phyloP scores from a whole-genome alignment of 2,797 vertebrate species.

The Chelonia mydas region DNA sequence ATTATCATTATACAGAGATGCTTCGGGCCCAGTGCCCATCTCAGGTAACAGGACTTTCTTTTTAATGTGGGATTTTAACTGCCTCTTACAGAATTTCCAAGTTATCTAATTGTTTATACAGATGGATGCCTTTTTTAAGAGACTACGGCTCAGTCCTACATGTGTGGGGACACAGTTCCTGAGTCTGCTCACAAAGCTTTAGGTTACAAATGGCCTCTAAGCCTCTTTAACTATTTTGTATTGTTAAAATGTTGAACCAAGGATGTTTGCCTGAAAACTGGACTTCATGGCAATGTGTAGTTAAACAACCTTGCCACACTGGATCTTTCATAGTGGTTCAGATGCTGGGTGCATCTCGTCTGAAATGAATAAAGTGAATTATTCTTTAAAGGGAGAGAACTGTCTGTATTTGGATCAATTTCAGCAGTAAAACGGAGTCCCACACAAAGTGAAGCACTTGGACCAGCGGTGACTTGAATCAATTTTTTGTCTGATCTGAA shows the following conservation, averaged over 20 bases:
- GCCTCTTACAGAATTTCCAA: background rate
- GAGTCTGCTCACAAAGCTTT: background rate
- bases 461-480: background rate
- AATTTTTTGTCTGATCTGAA: background rate
- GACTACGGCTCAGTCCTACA: background rate
- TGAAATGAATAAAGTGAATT: background rate
- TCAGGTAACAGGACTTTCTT: constrained; percentile 69
- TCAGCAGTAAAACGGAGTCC: background rate
- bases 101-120: background rate
- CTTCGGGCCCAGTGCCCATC: constrained; percentile 70
- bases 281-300: background rate
- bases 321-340: background rate
- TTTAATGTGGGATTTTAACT: background rate
- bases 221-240: background rate
- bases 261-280: background rate
- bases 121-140: background rate
- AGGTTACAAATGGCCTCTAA: background rate
- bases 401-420: background rate
- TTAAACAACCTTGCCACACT: background rate
- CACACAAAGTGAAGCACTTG: background rate
- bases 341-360: background rate
- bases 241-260: background rate
- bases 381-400: background rate
- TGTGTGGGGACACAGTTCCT: background rate
- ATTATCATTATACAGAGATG: background rate